These are phyloP conservation scores for Yponomeuta cagnagella DNA, from an alignment of 2,888 invertebrate species.

Conservation along the genomic window DNA sequence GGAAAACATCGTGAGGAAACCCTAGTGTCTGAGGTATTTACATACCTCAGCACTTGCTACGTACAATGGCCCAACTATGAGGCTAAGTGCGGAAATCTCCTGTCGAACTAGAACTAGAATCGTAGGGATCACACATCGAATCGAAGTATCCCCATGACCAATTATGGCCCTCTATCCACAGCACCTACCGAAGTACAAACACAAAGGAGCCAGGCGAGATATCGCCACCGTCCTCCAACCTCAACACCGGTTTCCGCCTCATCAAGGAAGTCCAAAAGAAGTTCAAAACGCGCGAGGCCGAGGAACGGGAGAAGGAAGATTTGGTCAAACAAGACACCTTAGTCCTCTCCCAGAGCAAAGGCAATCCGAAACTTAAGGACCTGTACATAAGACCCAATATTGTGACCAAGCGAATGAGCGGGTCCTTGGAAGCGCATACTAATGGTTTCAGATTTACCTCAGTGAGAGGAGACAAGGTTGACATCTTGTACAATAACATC, in stretches of 20 bases:
- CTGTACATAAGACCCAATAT: conserved; percentile 99
- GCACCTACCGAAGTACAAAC: conserved; percentile 97
- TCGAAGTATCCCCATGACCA: neutral
- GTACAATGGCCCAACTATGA: too few relatives aligned
- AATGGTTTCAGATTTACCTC: conserved; percentile 99
- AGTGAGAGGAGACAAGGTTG: conserved; percentile 99
- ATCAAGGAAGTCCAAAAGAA: conserved; percentile 99
- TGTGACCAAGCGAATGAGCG: conserved; percentile 96
- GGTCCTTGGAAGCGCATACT: conserved; percentile 93
- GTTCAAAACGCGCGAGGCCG: conserved; percentile 98
- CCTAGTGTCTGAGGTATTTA: too few relatives aligned
- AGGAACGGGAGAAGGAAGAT: conserved; percentile 98
- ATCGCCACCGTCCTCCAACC: conserved; percentile 94
- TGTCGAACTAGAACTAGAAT: too few relatives aligned
- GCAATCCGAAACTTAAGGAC: conserved; percentile 98
- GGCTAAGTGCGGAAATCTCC: too few relatives aligned
- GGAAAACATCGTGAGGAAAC: too few relatives aligned
- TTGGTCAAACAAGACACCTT: conserved; percentile 98
- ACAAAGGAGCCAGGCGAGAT: conserved; percentile 97
- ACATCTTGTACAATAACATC: conserved; percentile 99
- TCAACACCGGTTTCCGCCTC: conserved; percentile 96
- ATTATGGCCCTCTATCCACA: conserved; percentile 30
- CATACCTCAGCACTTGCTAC: too few relatives aligned
- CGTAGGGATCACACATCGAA: too few relatives aligned
- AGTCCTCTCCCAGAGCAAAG: conserved; percentile 94